Evolutionary conservation across 2,113 vertebrate genomes (phyloP).

Genomic region (Neoarius graeffei): DNA sequence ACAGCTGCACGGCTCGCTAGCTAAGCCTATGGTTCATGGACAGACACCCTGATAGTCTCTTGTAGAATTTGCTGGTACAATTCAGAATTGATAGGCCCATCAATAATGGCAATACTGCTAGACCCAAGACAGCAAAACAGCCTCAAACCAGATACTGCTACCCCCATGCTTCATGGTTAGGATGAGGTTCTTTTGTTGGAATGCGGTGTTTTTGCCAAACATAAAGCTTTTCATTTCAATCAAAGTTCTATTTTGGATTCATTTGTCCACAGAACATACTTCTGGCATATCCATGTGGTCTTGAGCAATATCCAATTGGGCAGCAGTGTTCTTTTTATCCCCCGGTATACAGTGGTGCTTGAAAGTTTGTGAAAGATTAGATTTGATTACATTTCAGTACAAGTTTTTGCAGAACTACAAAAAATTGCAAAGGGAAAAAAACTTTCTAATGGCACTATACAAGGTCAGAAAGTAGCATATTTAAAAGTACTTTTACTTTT

Average conservation of each 20-base stretch:
- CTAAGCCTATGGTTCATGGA: background rate
- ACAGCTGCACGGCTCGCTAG: too few relatives aligned
- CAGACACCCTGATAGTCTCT: background rate
- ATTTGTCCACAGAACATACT: background rate
- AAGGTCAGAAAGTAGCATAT: background rate
- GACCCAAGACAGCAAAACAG: background rate
- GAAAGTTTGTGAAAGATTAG: too few relatives aligned
- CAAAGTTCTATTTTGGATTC: background rate
- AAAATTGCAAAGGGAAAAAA: background rate
- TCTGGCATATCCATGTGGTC: background rate
- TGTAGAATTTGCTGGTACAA: background rate
- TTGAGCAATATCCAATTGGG: background rate
- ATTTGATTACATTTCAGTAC: background rate
- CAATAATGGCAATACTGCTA: background rate
- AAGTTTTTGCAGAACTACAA: background rate
- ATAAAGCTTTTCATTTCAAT: background rate
- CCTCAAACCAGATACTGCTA: background rate
- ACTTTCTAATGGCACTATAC: background rate
- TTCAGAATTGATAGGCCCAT: background rate
- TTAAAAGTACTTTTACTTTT: conserved; percentile 8
- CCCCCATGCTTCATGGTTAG: background rate
- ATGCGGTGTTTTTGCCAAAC: background rate
- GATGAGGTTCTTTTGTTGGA: background rate
- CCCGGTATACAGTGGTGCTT: too few relatives aligned
- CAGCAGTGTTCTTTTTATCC: too few relatives aligned